A percentile compares a stretch with the other conserved stretches of the same genome.
These are phyloP conservation scores for Copsychus sechellarum DNA, from an alignment of 2,113 vertebrate genomes.

Conservation along the genomic window DNA sequence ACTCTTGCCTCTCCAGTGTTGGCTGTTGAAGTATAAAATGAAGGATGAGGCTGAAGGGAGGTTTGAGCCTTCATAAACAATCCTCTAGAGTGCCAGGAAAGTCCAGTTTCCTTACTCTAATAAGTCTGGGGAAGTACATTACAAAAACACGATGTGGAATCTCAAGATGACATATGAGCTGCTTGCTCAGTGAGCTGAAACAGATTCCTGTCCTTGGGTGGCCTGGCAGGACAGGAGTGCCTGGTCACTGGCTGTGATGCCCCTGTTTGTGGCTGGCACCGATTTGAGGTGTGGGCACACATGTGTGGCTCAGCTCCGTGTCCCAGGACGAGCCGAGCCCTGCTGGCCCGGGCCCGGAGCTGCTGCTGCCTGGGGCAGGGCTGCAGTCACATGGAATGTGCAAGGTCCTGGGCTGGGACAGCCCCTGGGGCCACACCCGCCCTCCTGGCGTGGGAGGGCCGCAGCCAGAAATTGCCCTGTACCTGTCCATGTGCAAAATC, in stretches of 20 bases:
- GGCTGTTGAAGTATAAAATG: conserved; percentile 62
- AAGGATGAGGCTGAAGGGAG: conserved; percentile 66
- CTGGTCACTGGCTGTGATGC: background rate
- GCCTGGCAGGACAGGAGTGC: background rate
- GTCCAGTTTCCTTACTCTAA: conserved; percentile 63
- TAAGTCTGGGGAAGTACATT: conserved; percentile 40
- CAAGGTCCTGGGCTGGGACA: background rate
- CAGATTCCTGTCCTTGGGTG: background rate
- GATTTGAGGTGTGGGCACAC: background rate
- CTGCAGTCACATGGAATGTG: fast-evolving
- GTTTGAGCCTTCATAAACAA: conserved; percentile 65
- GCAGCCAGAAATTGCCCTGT: background rate
- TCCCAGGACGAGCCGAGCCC: background rate
- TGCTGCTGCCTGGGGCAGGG: background rate
- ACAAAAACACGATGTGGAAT: background rate
- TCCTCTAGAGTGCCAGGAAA: conserved; percentile 65
- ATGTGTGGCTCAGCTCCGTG: background rate
- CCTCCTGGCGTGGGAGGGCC: background rate
- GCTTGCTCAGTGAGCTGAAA: background rate
- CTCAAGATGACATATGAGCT: background rate
- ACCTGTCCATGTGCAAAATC: background rate
- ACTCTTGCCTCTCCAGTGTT: conserved; percentile 59
- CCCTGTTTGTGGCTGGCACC: background rate
- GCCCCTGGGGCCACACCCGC: background rate
- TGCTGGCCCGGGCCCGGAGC: background rate